Base-by-base conservation (phyloP, 64 coral and sea anemone species). In the Astreopora myriophthalma region DNA sequence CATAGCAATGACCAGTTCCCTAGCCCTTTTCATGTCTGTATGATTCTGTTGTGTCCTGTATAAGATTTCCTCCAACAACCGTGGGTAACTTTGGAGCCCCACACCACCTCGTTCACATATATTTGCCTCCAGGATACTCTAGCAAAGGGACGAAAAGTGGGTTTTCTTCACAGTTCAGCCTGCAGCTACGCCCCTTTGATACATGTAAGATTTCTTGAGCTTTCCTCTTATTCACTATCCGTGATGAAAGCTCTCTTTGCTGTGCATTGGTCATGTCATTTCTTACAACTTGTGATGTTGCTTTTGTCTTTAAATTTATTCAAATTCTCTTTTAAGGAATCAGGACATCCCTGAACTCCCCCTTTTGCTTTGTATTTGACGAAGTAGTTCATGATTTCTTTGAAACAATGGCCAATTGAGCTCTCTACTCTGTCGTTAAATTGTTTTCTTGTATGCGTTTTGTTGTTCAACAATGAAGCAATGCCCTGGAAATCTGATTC, bases 1-100 rank as follows among this genome's bases (percentile, higher is more conserved):
- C 76, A 91, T 82, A 19, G 89, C 89, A 19, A 82, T 19, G 20
- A 90, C 88, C 14, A 90, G 75, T 80, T 90, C 75, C 36, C 74
- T 90, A 42, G 75, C 75, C 38, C 23, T 25, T 75, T 74, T 90
- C 78, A 91, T 91, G 34, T 91, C 32, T 19, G 55, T 39, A 27
- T 66, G 72, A 49, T 46, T 91, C 30, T 91, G 65, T 11, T 14
- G 44, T 23, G 89, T 82, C 38, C 64, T 39, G 33, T 91, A 91
- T 5, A 91, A 27, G 8, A 76, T 91, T 19, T 91, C 89, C 5
- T 69, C 63, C 28, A 68, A 71, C 12, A 91, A 36, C 2, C 65
- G 28, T 10, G 78, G 83, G 27, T 86, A 63, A 46, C 83, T 86
- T 24, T 71, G 34, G 16, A 86, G 36, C 19, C 62, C 62, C 25